A percentile compares a stretch with the other conserved stretches of the same genome.
Evolutionary conservation across 2,888 invertebrate genomes (phyloP).

Genomic region (Ditula angustiorana): DNA sequence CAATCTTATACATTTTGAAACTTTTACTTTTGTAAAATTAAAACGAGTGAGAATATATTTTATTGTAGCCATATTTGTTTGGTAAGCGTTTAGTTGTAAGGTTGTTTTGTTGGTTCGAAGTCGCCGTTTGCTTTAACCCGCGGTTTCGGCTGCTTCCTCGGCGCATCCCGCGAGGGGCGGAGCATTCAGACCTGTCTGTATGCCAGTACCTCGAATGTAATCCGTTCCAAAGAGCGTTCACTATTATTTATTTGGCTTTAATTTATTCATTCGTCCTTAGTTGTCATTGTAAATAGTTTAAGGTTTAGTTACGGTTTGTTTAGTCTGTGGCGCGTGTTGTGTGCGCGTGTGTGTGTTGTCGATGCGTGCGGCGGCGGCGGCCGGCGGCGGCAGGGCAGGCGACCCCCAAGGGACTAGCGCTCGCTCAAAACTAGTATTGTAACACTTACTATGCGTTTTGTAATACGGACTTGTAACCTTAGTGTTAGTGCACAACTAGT

Average conservation of each 20-base stretch:
- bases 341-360: conserved; percentile 46
- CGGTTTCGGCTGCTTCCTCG: conserved; percentile 25
- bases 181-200: conserved; percentile 51
- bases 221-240: conserved; percentile 78
- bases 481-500: conserved; percentile 71
- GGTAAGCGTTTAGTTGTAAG: conserved; percentile 35
- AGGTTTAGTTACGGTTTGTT: conserved; percentile 33
- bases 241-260: conserved; percentile 75
- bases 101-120: conserved; percentile 7
- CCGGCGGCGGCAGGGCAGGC: conserved; percentile 63
- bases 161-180: conserved; percentile 46
- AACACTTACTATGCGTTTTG: conserved; percentile 54
- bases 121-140: conserved; percentile 7
- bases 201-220: conserved; percentile 67
- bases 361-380: conserved; percentile 47
- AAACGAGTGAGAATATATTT: conserved; percentile 16
- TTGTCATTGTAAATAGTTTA: conserved; percentile 49
- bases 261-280: conserved; percentile 64
- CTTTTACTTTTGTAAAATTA: conserved; percentile 18
- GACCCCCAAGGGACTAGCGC: conserved; percentile 53
- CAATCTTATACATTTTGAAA: not conserved
- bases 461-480: conserved; percentile 54
- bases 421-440: conserved; percentile 51
- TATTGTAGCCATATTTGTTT: conserved; percentile 30
- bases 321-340: conserved; percentile 48